Percentiles rank a stretch among this genome's conserved stretches.
Conservation (phyloP, 2,888 invertebrate species). For the Apamea crenata region DNA sequence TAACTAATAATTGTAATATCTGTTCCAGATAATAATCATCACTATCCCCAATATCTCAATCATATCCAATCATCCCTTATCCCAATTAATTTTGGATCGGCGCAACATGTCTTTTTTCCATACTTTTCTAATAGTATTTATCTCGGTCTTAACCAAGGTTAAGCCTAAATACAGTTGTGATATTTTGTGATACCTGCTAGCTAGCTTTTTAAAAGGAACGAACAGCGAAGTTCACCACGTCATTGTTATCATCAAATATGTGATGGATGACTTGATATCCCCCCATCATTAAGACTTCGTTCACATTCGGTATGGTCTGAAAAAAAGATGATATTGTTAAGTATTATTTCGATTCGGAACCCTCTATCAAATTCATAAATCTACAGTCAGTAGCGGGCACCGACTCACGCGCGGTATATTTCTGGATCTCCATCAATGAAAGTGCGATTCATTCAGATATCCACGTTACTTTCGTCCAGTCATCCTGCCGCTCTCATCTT, state of each 20-base stretch:
- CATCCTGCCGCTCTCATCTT: constrained; percentile 55
- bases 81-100: background rate
- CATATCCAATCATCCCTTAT: too few relatives aligned
- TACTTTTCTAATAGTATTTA: background rate
- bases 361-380: constrained; percentile 62
- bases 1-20: background rate
- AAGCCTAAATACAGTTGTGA: background rate
- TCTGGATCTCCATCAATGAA: constrained; percentile 86
- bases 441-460: constrained; percentile 83
- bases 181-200: background rate
- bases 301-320: background rate
- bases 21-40: background rate
- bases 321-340: background rate
- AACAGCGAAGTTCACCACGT: background rate
- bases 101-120: background rate
- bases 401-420: constrained; percentile 79
- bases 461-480: constrained; percentile 70
- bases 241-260: background rate
- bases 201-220: background rate
- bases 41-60: too few relatives aligned
- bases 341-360: background rate
- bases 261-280: background rate
- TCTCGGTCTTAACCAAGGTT: background rate
- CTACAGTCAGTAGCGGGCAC: constrained; percentile 72
- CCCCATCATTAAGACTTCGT: background rate